Base-by-base conservation (phyloP, 2,113 vertebrate species). In the Redunca redunca region DNA sequence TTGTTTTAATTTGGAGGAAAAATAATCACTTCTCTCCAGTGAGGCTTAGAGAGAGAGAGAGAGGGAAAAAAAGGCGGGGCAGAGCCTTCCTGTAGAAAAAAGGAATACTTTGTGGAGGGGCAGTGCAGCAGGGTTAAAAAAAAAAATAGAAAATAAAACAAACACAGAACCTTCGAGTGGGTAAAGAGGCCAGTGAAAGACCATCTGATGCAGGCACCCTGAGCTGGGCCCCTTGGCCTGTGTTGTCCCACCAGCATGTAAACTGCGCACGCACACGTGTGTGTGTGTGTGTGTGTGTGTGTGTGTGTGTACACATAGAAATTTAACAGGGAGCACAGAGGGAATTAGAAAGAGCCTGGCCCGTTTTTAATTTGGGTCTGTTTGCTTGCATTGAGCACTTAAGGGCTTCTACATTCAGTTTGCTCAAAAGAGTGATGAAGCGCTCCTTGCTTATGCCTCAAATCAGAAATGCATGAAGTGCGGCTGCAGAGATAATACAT, bases 401-500 rank as follows among this genome's bases (percentile, higher is more conserved):
- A 98, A 98, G 98, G 98, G 98, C 98, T 98, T 98, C 98, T 97
- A 95, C 97, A 97, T 98, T 98, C 98, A 98, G 98, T 99, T 99
- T 98, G 98, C 98, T 99, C 98, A 97, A 95, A 99, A 99, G 98
- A 98, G 97, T 97, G 98, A 98, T 98, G 98, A 98, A 98, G 98
- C 98, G 97, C 98, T 98, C 98, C 98, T 99, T 98, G 98, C 99
- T 98, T 98, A 97, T 98, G 98, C 98, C 98, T 99, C 97, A 97
- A 99, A 99, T 99, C 99, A 99, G 99, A 98, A 99, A 99, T 99
- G 99, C 98, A 99, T 98, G 99, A 99, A 99, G 98, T 99, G 98
- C 99, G 99, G 99, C 99, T 99, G 99, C 99, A 99, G 98, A 99
- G 99, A 99, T 99, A 99, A 99, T 99, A 98, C 99, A 98, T 99